Conservation (phyloP, 2,797 vertebrate genomes). For the Tympanoctomys barrerae region DNA sequence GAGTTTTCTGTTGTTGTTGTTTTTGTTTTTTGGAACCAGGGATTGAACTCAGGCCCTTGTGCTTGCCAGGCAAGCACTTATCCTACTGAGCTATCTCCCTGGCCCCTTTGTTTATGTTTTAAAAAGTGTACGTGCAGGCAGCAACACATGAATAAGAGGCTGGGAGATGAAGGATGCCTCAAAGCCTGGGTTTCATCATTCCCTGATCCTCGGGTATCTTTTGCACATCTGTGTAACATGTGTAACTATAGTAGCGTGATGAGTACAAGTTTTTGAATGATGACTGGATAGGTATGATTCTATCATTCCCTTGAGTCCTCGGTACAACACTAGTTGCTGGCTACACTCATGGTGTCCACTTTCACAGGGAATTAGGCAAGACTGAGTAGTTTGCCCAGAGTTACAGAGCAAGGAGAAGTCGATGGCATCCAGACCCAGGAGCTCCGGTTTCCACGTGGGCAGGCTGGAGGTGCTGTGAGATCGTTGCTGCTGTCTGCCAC, state of each 20-base stretch:
- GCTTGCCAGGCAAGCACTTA: too few relatives aligned
- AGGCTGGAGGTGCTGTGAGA: fast-evolving
- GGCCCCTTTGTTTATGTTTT: not conserved
- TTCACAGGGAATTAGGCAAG: not conserved
- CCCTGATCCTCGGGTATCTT: not conserved
- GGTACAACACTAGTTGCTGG: fast-evolving
- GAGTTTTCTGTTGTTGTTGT: too few relatives aligned
- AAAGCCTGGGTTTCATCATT: not conserved
- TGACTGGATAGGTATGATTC: fast-evolving
- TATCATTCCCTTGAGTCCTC: not conserved
- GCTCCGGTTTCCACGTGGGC: too few relatives aligned
- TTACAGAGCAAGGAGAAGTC: not conserved
- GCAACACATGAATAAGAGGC: not conserved
- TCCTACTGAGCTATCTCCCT: too few relatives aligned
- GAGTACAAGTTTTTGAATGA: not conserved
- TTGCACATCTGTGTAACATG: not conserved
- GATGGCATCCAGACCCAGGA: not conserved
- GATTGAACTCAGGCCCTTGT: too few relatives aligned
- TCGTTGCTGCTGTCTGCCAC: not conserved
- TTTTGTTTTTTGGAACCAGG: too few relatives aligned
- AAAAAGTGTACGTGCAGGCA: not conserved
- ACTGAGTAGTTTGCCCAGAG: not conserved
- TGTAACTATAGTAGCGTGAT: not conserved
- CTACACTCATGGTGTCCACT: fast-evolving
- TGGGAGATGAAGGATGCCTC: not conserved